Evolutionary conservation across 2,113 vertebrate genomes (phyloP), one percentile per base, ranked within the genome.

Genomic region (Edolisoma coerulescens): DNA sequence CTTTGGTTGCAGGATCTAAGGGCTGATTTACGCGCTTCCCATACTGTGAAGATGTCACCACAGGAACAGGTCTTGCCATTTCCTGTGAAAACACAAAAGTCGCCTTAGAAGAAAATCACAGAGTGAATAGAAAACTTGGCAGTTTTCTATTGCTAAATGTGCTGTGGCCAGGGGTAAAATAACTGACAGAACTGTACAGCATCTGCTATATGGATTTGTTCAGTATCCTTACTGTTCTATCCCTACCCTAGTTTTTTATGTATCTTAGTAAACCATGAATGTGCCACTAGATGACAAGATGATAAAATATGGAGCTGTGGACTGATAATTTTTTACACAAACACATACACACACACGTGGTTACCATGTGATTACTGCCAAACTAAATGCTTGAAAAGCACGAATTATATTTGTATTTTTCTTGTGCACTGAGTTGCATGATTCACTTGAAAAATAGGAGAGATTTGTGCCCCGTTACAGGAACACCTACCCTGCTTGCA

Each of bases 21-120:
- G 96, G 96, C 77, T 97, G 84, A 14, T 93, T 30, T 56, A 95
- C 35, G 9, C 41, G 96, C 60, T 87, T 95, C 52, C 98, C 98
- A 1, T 98, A 97, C 50, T 95, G 84, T 4, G 98, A 98, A 17
- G 98, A 98, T 16, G 92, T 89, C 83, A 96, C 45, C 87, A 98
- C 87, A 4, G 96, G 67, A 1, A 97, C 81, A 1, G 92, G 22
- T 94, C 98, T 96, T 71, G 90, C 89, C 63, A 52, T 89, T 81
- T 98, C 98, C 98, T 98, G 95, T 65, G 20, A 86, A 86, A 78
- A 92, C 35, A 93, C 7, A 19, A 26, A 63, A 63, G 41, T 67
- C 0, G 1, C 64, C 71, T 82, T 64, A 37, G 22, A 54, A 87
- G 21, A 78, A 70, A 81, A 81, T 64, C 68, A 81, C 28, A 57